Base-by-base conservation (phyloP, 1,140 invertebrate species). In the Elysia chlorotica region DNA sequence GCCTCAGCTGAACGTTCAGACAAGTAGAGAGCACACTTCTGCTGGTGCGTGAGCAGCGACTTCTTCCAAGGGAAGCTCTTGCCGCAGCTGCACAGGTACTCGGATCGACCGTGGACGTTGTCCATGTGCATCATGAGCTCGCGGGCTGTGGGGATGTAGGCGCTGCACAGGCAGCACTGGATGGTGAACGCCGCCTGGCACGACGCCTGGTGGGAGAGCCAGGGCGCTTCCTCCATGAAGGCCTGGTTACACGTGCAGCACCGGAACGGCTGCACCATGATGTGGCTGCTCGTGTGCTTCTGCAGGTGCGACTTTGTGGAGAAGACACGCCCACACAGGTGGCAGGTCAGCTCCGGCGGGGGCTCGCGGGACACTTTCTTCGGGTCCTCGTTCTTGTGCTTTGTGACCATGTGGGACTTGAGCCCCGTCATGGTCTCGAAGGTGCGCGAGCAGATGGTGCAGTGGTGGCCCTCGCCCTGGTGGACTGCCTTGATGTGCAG, bases 391-490 rank as follows among this genome's bases (percentile, higher is more conserved):
- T 71, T 71, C 30, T 71, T 71, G 38, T 71, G 69, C 23, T 71
- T 71, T 2, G 69, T 71, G 56, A 71, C 69, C 53, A 71, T 31
- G 28, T 71, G 69, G 28, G 69, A 71, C 38, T 71, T 71, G 1
- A 71, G 69, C 23, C 69, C 69, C 37, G 69, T 71, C 69, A 71
- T 71, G 35, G 69, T 71, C 53, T 71, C 69, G 63, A 71, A 71
- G 48, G 69, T 63, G 5, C 69, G 69, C 1, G 35, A n/a, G 25
- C 69, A 71, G 19, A 71, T 38, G 30, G 61, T 56, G 30, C 69
- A 71, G 38, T 71, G 69, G 30, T 71, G 69, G 37, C 69, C 69
- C n/a, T 71, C 69, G 31, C 69, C 69, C 38, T 71, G 69, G 59
- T 71, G 69, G 1, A 71, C 69, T 30, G 69, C 69, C 37, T 71